Evolutionary conservation across 2,113 vertebrate species (phyloP), one percentile per base, ranked within the genome.

Genomic region (Thalassoma bifasciatum): DNA sequence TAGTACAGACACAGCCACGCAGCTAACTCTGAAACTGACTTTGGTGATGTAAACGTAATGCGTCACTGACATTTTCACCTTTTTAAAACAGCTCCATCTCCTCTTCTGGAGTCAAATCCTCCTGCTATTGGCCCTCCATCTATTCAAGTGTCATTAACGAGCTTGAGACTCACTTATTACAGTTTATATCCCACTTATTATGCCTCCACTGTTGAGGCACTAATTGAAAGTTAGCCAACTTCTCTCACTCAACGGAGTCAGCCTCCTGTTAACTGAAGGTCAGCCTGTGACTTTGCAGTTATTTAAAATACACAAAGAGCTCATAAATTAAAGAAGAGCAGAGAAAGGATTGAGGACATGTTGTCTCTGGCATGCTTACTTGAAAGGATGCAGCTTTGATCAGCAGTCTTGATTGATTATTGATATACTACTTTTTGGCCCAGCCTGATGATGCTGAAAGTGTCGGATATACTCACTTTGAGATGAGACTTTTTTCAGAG

Each of bases 231-330:
- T 90, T 88, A 52, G 71, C 79, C 84, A 92, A 92, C 87, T 90
- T 87, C 73, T 67, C 38, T 42, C 71, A 62, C 59, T 82, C 36
- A n/a, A 12, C 42, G 66, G 40, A 38, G 57, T 37, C 26, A 66
- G 75, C 60, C 69, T 73, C 49, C 22, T 70, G 73, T 53, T 38
- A 65, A 72, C 42, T 89, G 88, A 94, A 94, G 92, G 93, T 93
- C 92, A 93, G 79, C 36, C 82, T 24, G 88, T 92, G 92, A 93
- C 92, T 85, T 91, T 93, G 92, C 92, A 89, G 89, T 82, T 72
- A 58, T 88, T 82, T 84, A 53, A 84, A 88, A 85, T 64, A 76
- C 51, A 71, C 63, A n/a, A 2, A 6, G 75, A 71, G 37, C 69
- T 62, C 69, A 77, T 73, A 42, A 79, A 83, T 72, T 51, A 62